Percentiles rank a stretch among this genome's conserved stretches.
phyloP scores from a whole-genome alignment of 2,888 invertebrate species.

The Girardia tigrina region DNA sequence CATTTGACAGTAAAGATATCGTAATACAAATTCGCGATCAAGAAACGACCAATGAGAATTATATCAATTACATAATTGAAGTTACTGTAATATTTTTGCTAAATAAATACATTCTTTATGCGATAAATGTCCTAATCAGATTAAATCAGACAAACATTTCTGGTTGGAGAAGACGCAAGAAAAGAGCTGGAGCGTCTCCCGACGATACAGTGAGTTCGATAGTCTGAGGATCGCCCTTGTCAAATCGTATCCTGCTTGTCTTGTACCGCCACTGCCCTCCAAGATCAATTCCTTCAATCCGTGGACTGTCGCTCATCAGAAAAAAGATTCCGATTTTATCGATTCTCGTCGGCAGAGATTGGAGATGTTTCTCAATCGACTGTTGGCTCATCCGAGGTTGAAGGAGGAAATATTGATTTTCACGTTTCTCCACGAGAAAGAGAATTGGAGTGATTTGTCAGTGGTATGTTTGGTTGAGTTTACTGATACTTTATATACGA shows the following conservation, averaged over 20 bases:
- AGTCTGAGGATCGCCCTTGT: constrained; percentile 64
- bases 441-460: background rate
- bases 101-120: background rate
- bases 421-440: background rate
- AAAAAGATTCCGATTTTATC: constrained; percentile 58
- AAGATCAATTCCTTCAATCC: constrained; percentile 63
- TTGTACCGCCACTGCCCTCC: constrained; percentile 68
- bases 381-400: constrained; percentile 25
- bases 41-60: constrained; percentile 2
- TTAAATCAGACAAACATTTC: background rate
- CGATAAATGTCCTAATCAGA: no score
- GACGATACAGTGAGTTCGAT: constrained; percentile 72
- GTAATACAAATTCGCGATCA: constrained; percentile 28
- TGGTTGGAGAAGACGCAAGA: background rate
- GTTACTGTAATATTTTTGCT: background rate
- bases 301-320: constrained; percentile 64
- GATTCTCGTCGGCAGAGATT: constrained; percentile 33
- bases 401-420: constrained; percentile 14
- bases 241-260: constrained; percentile 64
- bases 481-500: no score
- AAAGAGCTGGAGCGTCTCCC: constrained; percentile 27
- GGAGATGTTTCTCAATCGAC: constrained; percentile 33
- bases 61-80: constrained; percentile 26
- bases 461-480: background rate
- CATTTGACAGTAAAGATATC: background rate